Percentiles rank a stretch among this genome's conserved stretches.
phyloP scores from a whole-genome alignment of 2,888 invertebrate species.

The Lysandra coridon region DNA sequence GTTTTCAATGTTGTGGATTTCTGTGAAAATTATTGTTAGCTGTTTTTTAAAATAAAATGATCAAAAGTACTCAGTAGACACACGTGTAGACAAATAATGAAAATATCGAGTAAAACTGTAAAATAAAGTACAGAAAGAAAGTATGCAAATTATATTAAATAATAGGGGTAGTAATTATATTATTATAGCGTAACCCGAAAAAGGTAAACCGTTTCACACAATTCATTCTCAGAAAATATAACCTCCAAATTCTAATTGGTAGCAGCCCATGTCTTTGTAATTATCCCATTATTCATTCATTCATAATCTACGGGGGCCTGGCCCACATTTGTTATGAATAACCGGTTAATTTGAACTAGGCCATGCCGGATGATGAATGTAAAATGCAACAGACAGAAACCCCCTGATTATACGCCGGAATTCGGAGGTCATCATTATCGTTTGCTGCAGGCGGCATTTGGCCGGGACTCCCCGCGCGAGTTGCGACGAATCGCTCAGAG shows the following conservation, averaged over 20 bases:
- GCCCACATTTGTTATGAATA: conserved; percentile 31
- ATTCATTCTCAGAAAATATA: conserved; percentile 15
- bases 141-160: no score
- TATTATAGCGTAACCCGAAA: not conserved
- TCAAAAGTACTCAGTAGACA: no score
- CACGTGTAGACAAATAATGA: no score
- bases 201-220: not conserved
- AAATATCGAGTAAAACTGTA: no score
- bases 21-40: not conserved
- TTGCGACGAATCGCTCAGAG: no score
- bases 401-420: conserved; percentile 19
- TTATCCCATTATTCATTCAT: conserved; percentile 29
- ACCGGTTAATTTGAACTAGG: conserved; percentile 31
- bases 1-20: not conserved
- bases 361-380: conserved; percentile 38
- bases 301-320: conserved; percentile 21
- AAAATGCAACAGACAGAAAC: conserved; percentile 37
- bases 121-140: no score
- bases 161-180: not conserved
- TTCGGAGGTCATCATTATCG: conserved; percentile 6
- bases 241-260: conserved; percentile 15
- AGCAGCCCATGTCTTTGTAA: conserved; percentile 28
- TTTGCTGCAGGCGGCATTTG: no score
- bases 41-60: no score
- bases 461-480: no score